Base-by-base conservation (phyloP, 2,888 invertebrate genomes). In the Drosophila paranaensis region DNA sequence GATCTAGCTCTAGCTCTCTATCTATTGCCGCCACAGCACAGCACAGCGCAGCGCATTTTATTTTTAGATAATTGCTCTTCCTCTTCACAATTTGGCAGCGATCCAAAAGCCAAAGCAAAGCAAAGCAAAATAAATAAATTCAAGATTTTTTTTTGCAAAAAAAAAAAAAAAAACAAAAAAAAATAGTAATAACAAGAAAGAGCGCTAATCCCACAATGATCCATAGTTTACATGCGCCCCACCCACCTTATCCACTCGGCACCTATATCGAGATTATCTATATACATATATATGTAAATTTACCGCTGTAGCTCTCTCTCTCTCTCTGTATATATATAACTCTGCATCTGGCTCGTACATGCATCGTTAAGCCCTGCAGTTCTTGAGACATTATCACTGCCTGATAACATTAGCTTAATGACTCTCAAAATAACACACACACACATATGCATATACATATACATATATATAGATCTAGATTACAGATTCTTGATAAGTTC, bases 61-160 rank as follows among this genome's bases (percentile, higher is more conserved):
- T 81, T 81, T 81, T 72, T 81, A 81, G 81, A 82, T 71, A 74
- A 74, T 62, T 74, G 71, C 73, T 77, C 82, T 81, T 79, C 82
- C 81, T 82, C 77, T 81, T 77, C 77, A 57, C 67, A 74, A 77
- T 77, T 82, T 81, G 81, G 81, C 81, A 58, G 13, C 43, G 56
- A 57, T 74, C 81, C 81, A 81, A 80, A 71, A 51, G 58, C 16
- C 48, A 64, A 74, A 60, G 43, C 27, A 46, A 68, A 72, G 58
- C 51, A 54, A 40, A 56, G 20, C 56, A 60, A 74, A 55, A 55
- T 35, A 58, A 42, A 67, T 64, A 64, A 71, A 61, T 67, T 63
- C 61, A 60, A 71, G 58, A 67, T 63, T 63, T 63, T 72, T 76
- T 68, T 72, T 72, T 72, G 65, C 72, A 66, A 65, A 72, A 72